A percentile compares a stretch with the other conserved stretches of the same genome.
Conservation (phyloP, 1,140 invertebrate species). For the Artemia franciscana region DNA sequence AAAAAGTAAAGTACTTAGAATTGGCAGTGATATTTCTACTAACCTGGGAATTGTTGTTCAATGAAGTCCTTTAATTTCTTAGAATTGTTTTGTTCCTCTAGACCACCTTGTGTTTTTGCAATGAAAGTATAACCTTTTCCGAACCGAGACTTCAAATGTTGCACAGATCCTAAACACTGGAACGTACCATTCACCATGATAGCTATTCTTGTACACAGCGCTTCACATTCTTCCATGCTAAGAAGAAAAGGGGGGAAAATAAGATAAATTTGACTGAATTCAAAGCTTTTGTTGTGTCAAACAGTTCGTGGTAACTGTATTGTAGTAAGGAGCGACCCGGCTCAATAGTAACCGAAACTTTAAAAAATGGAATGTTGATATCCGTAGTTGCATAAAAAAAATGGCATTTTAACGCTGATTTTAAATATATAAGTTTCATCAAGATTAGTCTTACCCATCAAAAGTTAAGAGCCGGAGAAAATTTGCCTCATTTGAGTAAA, state of each 20-base stretch:
- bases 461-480: too few species aligned
- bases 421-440: too few species aligned
- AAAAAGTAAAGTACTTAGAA: neutral
- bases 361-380: neutral
- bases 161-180: slow-evolving; percentile 37
- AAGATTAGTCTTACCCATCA: too few species aligned
- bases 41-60: neutral
- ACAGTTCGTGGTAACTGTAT: neutral
- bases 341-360: neutral
- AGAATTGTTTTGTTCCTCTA: neutral
- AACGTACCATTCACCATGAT: slow-evolving; percentile 42
- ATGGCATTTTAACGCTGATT: neutral
- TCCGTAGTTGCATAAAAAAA: neutral
- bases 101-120: neutral
- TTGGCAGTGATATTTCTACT: neutral
- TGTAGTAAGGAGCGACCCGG: neutral
- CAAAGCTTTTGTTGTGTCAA: neutral
- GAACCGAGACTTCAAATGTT: slow-evolving; percentile 30
- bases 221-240: slow-evolving; percentile 42
- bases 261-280: neutral
- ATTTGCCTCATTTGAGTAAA: too few species aligned
- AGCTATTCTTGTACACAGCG: slow-evolving; percentile 38
- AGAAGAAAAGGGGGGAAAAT: slow-evolving; percentile 5
- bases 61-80: neutral
- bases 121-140: neutral